Evolutionary conservation across 37 sponge, comb jelly and placozoan species (phyloP).

Genomic region (Amphimedon queenslandica): DNA sequence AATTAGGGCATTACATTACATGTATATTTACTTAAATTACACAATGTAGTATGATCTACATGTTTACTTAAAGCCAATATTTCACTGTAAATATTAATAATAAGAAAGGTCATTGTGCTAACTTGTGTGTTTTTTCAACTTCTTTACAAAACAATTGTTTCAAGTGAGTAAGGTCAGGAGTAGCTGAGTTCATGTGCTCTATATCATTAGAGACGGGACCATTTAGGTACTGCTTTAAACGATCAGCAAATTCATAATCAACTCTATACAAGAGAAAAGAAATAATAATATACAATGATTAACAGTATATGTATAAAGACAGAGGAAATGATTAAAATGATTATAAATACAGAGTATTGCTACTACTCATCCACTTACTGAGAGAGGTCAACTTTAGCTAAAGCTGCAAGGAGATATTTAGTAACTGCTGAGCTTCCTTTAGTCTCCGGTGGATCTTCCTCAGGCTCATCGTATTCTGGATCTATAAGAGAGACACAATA

Average conservation of each 20-base stretch:
- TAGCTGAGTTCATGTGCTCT: conserved; percentile 31
- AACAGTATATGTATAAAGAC: too few relatives aligned
- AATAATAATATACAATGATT: background rate
- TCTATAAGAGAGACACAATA: too few relatives aligned
- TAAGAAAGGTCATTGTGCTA: background rate
- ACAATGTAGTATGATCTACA: background rate
- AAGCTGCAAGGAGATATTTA: background rate
- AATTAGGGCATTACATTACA: background rate
- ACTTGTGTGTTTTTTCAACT: conserved; percentile 40
- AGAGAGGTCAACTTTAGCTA: background rate
- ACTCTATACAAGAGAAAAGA: conserved; percentile 32
- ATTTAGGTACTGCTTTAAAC: conserved; percentile 37
- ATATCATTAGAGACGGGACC: conserved; percentile 44
- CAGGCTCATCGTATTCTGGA: background rate
- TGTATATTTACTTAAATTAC: background rate
- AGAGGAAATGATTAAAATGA: too few relatives aligned
- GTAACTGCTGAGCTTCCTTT: background rate
- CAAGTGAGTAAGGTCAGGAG: conserved; percentile 25
- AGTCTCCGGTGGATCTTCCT: background rate
- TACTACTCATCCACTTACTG: too few relatives aligned
- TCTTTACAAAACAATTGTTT: conserved; percentile 46
- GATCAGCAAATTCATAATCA: conserved; percentile 34
- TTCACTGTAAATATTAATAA: background rate
- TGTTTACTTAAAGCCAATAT: background rate
- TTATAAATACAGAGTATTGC: too few relatives aligned